Base-by-base conservation (phyloP, 2,113 vertebrate species). In the Plectropomus leopardus region DNA sequence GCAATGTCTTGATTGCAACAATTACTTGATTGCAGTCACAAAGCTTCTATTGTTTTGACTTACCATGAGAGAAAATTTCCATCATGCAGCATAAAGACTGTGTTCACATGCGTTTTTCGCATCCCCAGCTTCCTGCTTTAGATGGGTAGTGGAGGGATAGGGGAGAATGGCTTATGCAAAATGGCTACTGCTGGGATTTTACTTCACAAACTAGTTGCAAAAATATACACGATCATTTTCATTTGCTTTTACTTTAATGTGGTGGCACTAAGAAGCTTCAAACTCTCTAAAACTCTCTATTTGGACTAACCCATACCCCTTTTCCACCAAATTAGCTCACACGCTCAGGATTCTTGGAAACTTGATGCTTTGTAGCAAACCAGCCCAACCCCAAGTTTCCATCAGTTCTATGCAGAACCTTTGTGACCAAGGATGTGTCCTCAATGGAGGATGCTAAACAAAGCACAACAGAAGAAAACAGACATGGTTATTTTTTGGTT, bases 1-100 rank as follows among this genome's bases (percentile, higher is more conserved):
- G 63, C 28, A 34, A 21, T 53, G 72, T 13, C 48, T 30, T 73
- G 76, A 84, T 58, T 87, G 82, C 65, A 67, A 60, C 32, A 19
- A 59, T 63, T 28, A 40, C 45, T 70, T 67, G 26, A 51, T 9
- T 42, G 74, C 45, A 57, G 36, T 53, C 15, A 26, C 68, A 48
- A 50, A n/a, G 63, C 19, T 50, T 58, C 28, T 23, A 72, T 64
- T 77, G 51, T 76, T 69, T 76, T n/a, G 48, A 50, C 42, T 64
- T 7, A 30, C 48, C 26, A 11, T 16, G 40, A 67, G 32, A 50
- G n/a, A 45, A 44, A 32, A 11, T 64, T 64, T 72, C 57, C 24
- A 58, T 16, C 13, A 24, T 44, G 42, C 16, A 23, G 24, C 69
- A n/a, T 59, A 61, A 28, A 40, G 59, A 16, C 24, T 26, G 21